These are phyloP conservation scores for Eupithecia pulchellata DNA, from an alignment of 2,888 invertebrate species.

Conservation along the genomic window DNA sequence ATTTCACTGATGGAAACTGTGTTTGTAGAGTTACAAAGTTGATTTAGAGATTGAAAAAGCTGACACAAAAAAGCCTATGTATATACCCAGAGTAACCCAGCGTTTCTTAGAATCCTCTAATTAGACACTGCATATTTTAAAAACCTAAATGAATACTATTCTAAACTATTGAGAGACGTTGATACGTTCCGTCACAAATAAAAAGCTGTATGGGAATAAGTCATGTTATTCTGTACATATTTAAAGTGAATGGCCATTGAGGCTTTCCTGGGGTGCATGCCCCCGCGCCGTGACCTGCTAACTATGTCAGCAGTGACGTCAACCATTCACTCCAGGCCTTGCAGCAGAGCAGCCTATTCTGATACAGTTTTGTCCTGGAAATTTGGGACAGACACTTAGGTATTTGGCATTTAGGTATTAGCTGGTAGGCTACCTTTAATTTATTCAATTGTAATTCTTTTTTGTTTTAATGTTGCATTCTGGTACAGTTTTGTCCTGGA, in stretches of 20 bases:
- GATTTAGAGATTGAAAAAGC: neutral
- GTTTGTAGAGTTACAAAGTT: neutral
- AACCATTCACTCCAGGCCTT: slow-evolving; percentile 7
- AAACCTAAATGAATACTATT: neutral
- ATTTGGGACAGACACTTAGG: neutral
- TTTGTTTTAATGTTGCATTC: too few relatives aligned
- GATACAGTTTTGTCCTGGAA: neutral
- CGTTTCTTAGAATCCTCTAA: neutral
- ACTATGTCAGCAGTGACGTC: slow-evolving; percentile 32
- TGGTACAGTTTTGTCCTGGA: too few relatives aligned
- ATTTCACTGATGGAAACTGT: neutral
- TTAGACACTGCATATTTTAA: neutral
- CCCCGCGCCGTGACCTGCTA: slow-evolving; percentile 12
- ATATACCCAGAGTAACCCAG: too few relatives aligned
- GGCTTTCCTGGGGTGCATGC: slow-evolving; percentile 21
- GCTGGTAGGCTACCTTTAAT: too few relatives aligned
- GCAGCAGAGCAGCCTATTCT: neutral
- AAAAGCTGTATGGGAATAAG: neutral
- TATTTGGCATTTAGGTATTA: neutral
- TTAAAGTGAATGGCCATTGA: slow-evolving; percentile 19
- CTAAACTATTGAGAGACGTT: too few relatives aligned
- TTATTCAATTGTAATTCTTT: too few relatives aligned
- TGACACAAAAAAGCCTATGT: neutral
- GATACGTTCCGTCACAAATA: too few relatives aligned
- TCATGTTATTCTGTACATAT: neutral